These are phyloP conservation scores for Idris sp. DNA, from an alignment of 1,140 invertebrate species.

Conservation along the genomic window DNA sequence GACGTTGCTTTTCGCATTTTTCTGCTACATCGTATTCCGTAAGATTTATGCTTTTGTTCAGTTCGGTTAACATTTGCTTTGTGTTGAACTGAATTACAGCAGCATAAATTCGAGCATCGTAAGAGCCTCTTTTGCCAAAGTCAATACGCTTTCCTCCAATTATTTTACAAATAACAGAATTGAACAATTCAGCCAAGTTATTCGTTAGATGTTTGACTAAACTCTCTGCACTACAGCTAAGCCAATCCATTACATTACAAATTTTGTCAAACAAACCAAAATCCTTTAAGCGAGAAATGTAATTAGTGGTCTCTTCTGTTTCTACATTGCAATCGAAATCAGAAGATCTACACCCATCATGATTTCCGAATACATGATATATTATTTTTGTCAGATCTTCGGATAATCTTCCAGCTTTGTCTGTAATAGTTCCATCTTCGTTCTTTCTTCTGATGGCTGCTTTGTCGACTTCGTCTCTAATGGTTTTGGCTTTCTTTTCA, in stretches of 20 bases:
- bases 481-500: conserved; percentile 1
- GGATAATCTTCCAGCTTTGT: conserved; percentile 47
- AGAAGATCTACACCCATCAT: conserved; percentile 57
- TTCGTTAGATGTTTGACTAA: conserved; percentile 70
- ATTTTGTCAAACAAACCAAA: conserved; percentile 26
- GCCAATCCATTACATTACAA: conserved; percentile 16
- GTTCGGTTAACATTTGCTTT: conserved; percentile 3
- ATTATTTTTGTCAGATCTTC: conserved; percentile 63
- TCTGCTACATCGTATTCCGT: conserved; percentile 1
- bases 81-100: conserved; percentile 64
- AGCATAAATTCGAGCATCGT: conserved; percentile 60
- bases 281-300: conserved; percentile 46
- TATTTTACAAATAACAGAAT: conserved; percentile 58
- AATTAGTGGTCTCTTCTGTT: conserved; percentile 37
- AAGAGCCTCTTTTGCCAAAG: conserved; percentile 57
- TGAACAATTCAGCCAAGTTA: conserved; percentile 73
- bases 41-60: conserved; percentile 11
- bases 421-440: conserved; percentile 7
- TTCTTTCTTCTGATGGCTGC: conserved; percentile 7
- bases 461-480: conserved; percentile 7
- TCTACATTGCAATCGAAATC: conserved; percentile 38
- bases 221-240: conserved; percentile 48
- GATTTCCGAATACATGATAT: conserved; percentile 69
- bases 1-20: conserved; percentile 18
- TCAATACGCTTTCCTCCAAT: conserved; percentile 71